Conservation (phyloP, 2,797 vertebrate genomes). For the Petrocephalus sullivani region DNA sequence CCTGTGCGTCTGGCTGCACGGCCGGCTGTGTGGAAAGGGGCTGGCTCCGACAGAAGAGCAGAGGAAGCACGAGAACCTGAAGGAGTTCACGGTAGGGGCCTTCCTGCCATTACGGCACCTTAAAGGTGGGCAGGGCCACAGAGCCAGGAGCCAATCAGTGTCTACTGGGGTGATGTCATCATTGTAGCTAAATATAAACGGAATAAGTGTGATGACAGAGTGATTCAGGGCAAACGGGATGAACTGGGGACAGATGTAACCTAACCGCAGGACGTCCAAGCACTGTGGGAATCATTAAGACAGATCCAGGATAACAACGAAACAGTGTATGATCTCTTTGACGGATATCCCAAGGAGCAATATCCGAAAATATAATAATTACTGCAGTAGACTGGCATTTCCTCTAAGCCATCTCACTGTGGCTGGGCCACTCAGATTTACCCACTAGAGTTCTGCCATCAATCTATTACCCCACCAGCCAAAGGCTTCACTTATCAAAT, state of each 20-base stretch:
- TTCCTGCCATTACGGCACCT: not conserved
- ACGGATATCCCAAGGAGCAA: not conserved
- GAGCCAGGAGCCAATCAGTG: not conserved
- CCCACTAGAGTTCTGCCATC: not conserved
- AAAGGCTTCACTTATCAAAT: not conserved
- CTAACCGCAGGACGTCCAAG: not conserved
- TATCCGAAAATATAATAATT: not conserved
- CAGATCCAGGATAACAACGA: not conserved
- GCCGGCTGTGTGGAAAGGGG: slow-evolving; percentile 66
- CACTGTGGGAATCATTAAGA: not conserved
- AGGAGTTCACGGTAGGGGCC: slow-evolving; percentile 79
- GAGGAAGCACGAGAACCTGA: slow-evolving; percentile 61
- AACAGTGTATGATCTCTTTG: not conserved
- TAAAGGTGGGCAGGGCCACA: not conserved
- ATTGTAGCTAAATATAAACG: not conserved
- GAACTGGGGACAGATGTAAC: not conserved
- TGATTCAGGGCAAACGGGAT: not conserved
- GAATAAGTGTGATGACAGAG: not conserved
- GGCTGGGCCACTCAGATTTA: not conserved
- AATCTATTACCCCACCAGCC: not conserved
- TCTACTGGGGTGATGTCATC: not conserved
- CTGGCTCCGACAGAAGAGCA: slow-evolving; percentile 53
- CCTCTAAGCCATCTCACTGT: not conserved
- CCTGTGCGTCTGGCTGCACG: slow-evolving; percentile 87
- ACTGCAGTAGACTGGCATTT: not conserved